Percentiles rank a stretch among this genome's conserved stretches.
Evolutionary conservation across 1,140 invertebrate species (phyloP).

Genomic region (Medauroidea extradentata): DNA sequence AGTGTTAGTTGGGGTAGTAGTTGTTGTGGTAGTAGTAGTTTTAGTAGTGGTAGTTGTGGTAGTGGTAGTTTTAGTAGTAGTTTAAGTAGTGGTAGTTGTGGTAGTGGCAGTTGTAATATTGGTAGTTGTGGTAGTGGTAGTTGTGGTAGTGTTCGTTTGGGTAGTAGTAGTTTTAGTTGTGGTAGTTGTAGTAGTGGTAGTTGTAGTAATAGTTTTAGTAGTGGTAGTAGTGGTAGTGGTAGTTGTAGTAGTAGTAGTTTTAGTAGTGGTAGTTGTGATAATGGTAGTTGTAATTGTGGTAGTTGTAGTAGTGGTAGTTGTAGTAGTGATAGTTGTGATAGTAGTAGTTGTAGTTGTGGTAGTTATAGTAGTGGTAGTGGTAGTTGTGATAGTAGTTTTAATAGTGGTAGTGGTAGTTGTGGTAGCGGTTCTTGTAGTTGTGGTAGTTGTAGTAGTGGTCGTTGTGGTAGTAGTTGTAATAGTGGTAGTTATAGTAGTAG

Average conservation of each 20-base stretch:
- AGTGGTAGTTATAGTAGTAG: too few species aligned
- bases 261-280: not conserved
- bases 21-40: not conserved
- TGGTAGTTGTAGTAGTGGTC: too few species aligned
- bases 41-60: not conserved
- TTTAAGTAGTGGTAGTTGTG: not conserved
- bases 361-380: too few species aligned
- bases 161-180: not conserved
- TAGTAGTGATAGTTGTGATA: not conserved
- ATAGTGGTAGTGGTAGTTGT: too few species aligned
- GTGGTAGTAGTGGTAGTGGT: not conserved
- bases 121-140: not conserved
- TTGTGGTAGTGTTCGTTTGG: not conserved
- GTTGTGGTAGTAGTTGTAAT: too few species aligned
- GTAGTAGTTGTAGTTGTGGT: too few species aligned
- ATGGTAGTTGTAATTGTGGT: not conserved
- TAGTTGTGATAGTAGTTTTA: too few species aligned
- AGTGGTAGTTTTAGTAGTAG: too few species aligned
- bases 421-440: too few species aligned
- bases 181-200: not conserved
- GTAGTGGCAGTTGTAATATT: not conserved
- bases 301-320: not conserved
- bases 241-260: not conserved
- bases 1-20: not conserved
- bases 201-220: not conserved